Evolutionary conservation across 2,113 vertebrate genomes (phyloP), one percentile per base, ranked within the genome.

Genomic region (Ictalurus punctatus): DNA sequence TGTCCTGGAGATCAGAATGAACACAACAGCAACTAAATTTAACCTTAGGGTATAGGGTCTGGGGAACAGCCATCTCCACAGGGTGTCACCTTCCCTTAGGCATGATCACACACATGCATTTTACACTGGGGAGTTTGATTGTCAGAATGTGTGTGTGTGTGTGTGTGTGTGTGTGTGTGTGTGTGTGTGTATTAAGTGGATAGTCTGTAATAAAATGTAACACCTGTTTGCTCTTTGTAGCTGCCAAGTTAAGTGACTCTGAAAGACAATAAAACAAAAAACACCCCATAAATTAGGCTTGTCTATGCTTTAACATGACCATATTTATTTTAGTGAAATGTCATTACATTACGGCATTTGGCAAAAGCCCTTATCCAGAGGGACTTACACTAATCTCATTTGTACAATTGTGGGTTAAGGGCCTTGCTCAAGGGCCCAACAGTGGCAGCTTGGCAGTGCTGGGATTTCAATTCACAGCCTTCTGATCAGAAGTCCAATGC

Each of bases 21-120:
- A 94, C 91, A 90, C 83, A 89, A 92, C 4, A 21, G 79, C 27
- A 90, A 83, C 96, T 97, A 97, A 97, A 96, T 96, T 94, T 97
- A 97, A 93, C 96, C 85, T 10, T 91, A 88, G 92, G 93, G 93
- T 16, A n/a, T 8, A 58, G 16, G 14, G 25, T 44, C 48, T 92
- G 90, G 92, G 92, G 89, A 79, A 16, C 76, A 79, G 76, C 79
- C 54, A 59, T 82, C 92, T 91, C 93, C 92, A 91, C 74, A 4
- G 21, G 30, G 83, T 65, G 71, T 6, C 83, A 63, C 59, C 58
- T 74, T 86, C 69, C 84, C 13, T 44, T n/a, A 27, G 85, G 23
- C 30, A 76, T 86, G 69, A 86, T 74, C 84, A 59, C 48, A 71
- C 6, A 37, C 52, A 40, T 16, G 30, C 80, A 82, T 82, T 19